Percentiles rank a stretch among this genome's conserved stretches.
Conservation (phyloP, 2,888 invertebrate genomes). For the Cacoxenus indagator region DNA sequence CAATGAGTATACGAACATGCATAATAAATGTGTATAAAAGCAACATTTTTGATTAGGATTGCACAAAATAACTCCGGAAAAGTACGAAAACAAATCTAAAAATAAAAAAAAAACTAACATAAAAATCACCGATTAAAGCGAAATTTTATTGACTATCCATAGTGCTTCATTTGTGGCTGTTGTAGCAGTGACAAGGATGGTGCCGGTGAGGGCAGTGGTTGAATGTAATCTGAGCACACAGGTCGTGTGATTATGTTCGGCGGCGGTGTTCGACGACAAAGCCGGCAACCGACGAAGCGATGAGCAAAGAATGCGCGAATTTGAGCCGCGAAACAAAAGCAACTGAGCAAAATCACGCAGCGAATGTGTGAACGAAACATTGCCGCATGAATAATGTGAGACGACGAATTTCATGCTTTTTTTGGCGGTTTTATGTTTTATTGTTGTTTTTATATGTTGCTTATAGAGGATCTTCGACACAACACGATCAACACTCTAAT, state of each 20-base stretch:
- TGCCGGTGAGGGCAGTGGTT: neutral
- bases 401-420: neutral
- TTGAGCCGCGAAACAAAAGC: neutral
- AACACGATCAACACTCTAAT: too few species aligned
- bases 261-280: neutral
- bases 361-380: neutral
- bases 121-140: conserved; percentile 2
- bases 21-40: neutral
- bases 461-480: neutral
- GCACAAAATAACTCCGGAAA: neutral
- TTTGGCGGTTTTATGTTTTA: neutral
- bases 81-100: neutral
- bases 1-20: neutral
- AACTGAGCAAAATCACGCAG: neutral
- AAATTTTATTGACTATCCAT: neutral
- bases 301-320: neutral
- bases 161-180: neutral
- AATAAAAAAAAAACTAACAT: neutral
- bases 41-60: neutral
- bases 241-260: neutral
- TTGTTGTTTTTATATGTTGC: neutral
- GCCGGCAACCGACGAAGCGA: neutral
- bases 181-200: neutral
- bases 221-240: neutral
- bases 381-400: neutral